Evolutionary conservation across 2,888 invertebrate species (phyloP).

Genomic region (Nymphalis polychloros): DNA sequence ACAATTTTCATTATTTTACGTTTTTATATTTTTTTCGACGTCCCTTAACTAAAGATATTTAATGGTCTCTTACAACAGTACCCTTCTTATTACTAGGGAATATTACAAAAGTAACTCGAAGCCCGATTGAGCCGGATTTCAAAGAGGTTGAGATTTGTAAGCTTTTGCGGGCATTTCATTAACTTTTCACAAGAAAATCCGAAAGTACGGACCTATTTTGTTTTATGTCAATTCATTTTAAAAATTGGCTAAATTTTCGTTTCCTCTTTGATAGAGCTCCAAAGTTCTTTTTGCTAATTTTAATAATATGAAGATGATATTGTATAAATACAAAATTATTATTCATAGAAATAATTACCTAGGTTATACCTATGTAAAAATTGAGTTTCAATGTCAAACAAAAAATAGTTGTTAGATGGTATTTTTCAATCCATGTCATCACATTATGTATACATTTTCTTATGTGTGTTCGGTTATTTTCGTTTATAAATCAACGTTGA

Average conservation of each 20-base stretch:
- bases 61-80: constrained; percentile 25
- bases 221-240: constrained; percentile 16
- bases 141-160: constrained; percentile 35
- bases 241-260: constrained; percentile 4
- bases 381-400: no score
- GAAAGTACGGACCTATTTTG: constrained; percentile 19
- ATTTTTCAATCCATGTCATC: no score
- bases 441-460: no score
- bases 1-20: constrained; percentile 37
- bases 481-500: no score
- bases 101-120: constrained; percentile 36
- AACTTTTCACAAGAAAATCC: constrained; percentile 31
- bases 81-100: constrained; percentile 26
- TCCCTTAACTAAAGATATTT: constrained; percentile 24
- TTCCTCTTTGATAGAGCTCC: neutral
- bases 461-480: no score
- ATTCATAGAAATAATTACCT: no score
- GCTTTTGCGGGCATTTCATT: constrained; percentile 35
- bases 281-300: neutral
- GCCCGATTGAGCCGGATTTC: constrained; percentile 35
- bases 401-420: no score
- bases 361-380: no score
- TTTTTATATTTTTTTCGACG: constrained; percentile 24
- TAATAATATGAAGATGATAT: no score
- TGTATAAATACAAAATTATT: no score